phyloP scores from a whole-genome alignment of 1,140 invertebrate genomes.

The Nixonia krombeini region DNA sequence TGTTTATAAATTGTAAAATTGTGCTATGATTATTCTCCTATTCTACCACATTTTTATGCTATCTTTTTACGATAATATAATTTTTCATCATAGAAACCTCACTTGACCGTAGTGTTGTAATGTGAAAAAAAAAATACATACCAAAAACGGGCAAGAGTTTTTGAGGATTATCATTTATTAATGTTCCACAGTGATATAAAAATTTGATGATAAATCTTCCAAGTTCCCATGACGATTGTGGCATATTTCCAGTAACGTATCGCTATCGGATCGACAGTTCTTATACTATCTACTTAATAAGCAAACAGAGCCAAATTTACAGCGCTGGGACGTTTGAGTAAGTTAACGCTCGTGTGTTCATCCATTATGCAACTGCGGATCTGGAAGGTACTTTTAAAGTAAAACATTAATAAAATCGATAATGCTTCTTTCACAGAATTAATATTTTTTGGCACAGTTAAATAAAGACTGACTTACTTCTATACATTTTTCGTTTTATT shows the following conservation, averaged over 20 bases:
- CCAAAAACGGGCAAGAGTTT: not conserved
- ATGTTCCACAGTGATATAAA: constrained; percentile 1
- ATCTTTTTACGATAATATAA: no score
- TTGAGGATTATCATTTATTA: not conserved
- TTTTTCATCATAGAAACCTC: no score
- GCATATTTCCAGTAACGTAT: not conserved
- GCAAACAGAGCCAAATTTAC: constrained; percentile 1
- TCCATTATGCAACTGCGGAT: not conserved
- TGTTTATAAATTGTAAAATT: no score
- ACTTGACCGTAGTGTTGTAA: no score
- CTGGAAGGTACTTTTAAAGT: not conserved
- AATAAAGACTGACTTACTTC: constrained; percentile 14
- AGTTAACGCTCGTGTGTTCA: constrained; percentile 1
- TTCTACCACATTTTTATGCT: no score
- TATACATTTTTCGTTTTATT: constrained; percentile 44
- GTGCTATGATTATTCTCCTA: no score
- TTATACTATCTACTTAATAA: not conserved
- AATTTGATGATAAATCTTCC: constrained; percentile 1
- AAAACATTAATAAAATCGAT: not conserved
- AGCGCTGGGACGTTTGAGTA: constrained; percentile 2
- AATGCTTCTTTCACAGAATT: constrained; percentile 1
- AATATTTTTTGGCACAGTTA: constrained; percentile 8
- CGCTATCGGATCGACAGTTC: not conserved
- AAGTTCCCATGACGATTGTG: constrained; percentile 2
- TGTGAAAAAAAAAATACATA: not conserved